Conservation (phyloP, 2,888 invertebrate genomes). For the Archips xylosteana region DNA sequence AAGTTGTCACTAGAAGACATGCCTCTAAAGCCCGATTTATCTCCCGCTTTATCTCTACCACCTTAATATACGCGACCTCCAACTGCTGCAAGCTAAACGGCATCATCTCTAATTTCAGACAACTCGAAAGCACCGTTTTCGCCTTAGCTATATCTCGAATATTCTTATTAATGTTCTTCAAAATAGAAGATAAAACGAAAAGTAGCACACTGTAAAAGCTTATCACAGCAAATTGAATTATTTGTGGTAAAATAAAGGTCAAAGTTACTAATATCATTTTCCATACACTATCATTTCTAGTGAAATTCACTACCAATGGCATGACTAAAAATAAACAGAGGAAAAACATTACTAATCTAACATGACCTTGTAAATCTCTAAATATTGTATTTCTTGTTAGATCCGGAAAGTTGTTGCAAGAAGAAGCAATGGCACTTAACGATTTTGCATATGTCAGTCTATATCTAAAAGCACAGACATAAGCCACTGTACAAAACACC, state of each 20-base stretch:
- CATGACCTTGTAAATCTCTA: constrained; percentile 44
- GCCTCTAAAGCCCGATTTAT: constrained; percentile 68
- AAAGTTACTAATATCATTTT: constrained; percentile 64
- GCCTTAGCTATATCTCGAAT: constrained; percentile 48
- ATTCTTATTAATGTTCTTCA: constrained; percentile 59
- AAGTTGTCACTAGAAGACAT: constrained; percentile 60
- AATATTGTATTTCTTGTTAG: neutral
- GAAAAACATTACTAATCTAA: constrained; percentile 51
- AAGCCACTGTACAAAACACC: constrained; percentile 57
- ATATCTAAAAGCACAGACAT: constrained; percentile 60
- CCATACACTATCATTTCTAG: constrained; percentile 62
- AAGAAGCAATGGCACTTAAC: constrained; percentile 59
- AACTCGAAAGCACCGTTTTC: constrained; percentile 5
- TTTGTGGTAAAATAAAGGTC: constrained; percentile 66
- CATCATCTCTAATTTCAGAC: constrained; percentile 43
- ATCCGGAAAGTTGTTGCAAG: constrained; percentile 52
- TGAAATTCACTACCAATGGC: constrained; percentile 62
- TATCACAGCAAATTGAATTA: constrained; percentile 64
- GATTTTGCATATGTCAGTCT: constrained; percentile 62
- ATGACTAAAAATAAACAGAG: constrained; percentile 51
- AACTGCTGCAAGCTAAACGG: constrained; percentile 58
- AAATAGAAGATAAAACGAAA: constrained; percentile 57
- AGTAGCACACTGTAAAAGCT: constrained; percentile 64
- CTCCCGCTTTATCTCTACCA: constrained; percentile 59
- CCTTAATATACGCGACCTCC: constrained; percentile 62